Percentiles rank a stretch among this genome's conserved stretches.
These are phyloP conservation scores for Drosophila aldrichi DNA, from an alignment of 2,888 invertebrate species.

Conservation along the genomic window DNA sequence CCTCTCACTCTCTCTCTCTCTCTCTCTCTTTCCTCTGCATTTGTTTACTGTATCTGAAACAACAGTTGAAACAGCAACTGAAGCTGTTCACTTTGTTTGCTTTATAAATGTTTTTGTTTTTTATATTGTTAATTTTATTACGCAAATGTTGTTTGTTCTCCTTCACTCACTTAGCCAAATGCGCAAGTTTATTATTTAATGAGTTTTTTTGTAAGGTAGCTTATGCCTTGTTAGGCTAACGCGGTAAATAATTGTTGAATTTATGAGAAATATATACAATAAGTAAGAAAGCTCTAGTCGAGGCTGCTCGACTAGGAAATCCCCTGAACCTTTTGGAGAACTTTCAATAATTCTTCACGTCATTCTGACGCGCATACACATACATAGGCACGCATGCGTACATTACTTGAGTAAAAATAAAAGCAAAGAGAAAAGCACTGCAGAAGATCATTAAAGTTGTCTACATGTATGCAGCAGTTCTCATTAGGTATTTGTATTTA, in stretches of 20 bases:
- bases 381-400: no score
- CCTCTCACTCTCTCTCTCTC: not conserved
- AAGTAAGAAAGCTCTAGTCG: no score
- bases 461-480: no score
- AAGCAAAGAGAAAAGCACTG: no score
- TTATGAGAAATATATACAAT: not conserved
- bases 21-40: not conserved
- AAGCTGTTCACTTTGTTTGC: slow-evolving; percentile 22
- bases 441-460: no score
- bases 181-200: slow-evolving; percentile 46
- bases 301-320: no score
- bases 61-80: slow-evolving; percentile 15
- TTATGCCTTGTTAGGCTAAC: not conserved
- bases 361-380: no score
- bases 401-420: no score
- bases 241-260: slow-evolving; percentile 8
- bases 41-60: slow-evolving; percentile 43
- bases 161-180: slow-evolving; percentile 58
- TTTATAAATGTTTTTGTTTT: slow-evolving; percentile 58
- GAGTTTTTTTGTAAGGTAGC: slow-evolving; percentile 2
- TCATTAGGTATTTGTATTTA: no score
- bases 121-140: slow-evolving; percentile 61
- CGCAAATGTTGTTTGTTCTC: slow-evolving; percentile 39
- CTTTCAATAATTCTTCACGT: no score
- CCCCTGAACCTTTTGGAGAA: no score